A percentile compares a stretch with the other conserved stretches of the same genome.
Conservation (phyloP, 2,113 vertebrate species). For the Chaenogobius annularis region DNA sequence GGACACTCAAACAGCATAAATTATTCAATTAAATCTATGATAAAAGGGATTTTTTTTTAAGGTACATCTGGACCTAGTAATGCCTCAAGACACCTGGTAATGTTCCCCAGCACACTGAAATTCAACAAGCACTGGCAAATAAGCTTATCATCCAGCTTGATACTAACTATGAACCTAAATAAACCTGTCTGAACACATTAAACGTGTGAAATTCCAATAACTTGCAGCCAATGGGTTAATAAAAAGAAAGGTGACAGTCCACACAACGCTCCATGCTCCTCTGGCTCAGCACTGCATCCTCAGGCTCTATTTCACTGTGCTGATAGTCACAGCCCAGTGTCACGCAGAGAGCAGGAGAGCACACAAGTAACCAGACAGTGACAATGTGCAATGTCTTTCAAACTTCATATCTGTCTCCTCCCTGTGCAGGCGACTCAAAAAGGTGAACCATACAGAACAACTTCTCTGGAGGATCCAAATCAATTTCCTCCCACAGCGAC, state of each 20-base stretch:
- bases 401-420: constrained; percentile 52
- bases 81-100: no score
- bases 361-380: constrained; percentile 38
- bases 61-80: no score
- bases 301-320: constrained; percentile 1
- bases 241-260: background rate
- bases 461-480: constrained; percentile 56
- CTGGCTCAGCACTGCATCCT: background rate
- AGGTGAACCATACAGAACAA: constrained; percentile 39
- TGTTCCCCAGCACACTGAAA: no score
- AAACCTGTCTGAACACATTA: no score
- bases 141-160: no score
- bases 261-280: background rate
- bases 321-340: constrained; percentile 42
- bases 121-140: no score
- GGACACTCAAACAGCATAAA: no score
- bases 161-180: no score
- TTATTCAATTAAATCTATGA: no score
- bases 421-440: constrained; percentile 28
- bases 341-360: constrained; percentile 35
- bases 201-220: no score
- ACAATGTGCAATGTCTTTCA: constrained; percentile 51
- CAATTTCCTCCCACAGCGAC: constrained; percentile 47
- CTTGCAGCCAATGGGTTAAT: background rate
- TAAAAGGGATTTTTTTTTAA: no score